phyloP scores from a whole-genome alignment of 1,140 invertebrate species.

The Coenobita brevimanus region DNA sequence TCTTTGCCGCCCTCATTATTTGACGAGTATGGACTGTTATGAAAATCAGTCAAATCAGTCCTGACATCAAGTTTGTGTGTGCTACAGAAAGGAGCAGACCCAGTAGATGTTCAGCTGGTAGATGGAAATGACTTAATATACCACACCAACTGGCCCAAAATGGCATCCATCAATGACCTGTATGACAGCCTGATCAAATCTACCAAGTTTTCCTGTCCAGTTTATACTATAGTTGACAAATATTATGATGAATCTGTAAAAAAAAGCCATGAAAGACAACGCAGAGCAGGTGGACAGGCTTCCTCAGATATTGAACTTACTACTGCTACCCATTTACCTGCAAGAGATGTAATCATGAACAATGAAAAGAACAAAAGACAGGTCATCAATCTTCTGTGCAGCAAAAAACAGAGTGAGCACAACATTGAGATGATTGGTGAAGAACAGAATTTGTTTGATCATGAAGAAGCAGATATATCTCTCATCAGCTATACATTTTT shows the following conservation, averaged over 20 bases:
- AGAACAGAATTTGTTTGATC: not conserved
- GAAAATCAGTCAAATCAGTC: not conserved
- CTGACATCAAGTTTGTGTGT: not conserved
- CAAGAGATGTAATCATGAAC: not conserved
- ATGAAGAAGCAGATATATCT: not conserved
- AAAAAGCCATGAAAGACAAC: not conserved
- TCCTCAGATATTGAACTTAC: not conserved
- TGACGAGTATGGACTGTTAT: not conserved
- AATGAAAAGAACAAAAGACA: constrained; percentile 1
- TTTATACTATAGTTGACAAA: not conserved
- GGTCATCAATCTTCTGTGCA: not conserved
- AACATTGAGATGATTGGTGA: not conserved
- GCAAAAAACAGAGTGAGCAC: not conserved
- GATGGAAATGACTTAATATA: not conserved
- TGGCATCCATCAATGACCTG: not conserved
- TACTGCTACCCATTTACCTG: not conserved
- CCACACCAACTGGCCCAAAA: not conserved
- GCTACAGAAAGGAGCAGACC: not conserved
- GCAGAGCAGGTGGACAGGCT: not conserved
- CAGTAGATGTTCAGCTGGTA: not conserved
- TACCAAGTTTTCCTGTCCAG: too few relatives aligned
- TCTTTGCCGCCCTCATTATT: not conserved
- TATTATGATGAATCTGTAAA: not conserved
- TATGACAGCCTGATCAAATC: too few relatives aligned
- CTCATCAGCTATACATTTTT: not conserved